Conservation (phyloP, 30 jellyfish, hydroid and myxozoan genomes). For the Morbakka virulenta region DNA sequence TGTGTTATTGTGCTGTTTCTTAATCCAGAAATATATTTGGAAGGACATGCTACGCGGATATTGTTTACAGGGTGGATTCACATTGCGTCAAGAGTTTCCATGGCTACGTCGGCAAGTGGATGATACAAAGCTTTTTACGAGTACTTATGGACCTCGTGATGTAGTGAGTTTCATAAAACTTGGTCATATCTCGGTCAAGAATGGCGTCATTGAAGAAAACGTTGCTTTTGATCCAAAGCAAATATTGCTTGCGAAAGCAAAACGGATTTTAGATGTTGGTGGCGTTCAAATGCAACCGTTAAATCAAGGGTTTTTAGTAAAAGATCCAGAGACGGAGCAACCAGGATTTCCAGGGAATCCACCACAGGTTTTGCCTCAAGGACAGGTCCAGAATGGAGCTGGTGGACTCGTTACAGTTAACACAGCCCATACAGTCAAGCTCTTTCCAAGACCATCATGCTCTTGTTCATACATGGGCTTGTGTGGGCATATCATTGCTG, state of each 20-base stretch:
- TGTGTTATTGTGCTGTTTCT: slow-evolving; percentile 56
- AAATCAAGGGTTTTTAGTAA: slow-evolving; percentile 53
- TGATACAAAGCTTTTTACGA: slow-evolving; percentile 48
- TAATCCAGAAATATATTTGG: slow-evolving; percentile 63
- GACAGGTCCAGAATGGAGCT: slow-evolving; percentile 33
- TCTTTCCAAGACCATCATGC: slow-evolving; percentile 77
- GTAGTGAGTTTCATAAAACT: slow-evolving; percentile 60
- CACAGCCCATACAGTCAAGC: slow-evolving; percentile 57
- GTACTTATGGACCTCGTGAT: slow-evolving; percentile 78
- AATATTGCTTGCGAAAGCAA: slow-evolving; percentile 28
- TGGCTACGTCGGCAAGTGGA: slow-evolving; percentile 35
- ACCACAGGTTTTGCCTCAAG: background rate
- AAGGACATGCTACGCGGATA: slow-evolving; percentile 58
- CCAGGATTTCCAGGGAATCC: slow-evolving; percentile 1
- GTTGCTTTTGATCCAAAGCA: slow-evolving; percentile 56
- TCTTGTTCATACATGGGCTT: slow-evolving; percentile 75
- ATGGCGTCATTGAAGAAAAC: slow-evolving; percentile 58
- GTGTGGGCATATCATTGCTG: slow-evolving; percentile 88
- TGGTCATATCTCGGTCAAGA: slow-evolving; percentile 59
- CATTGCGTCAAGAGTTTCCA: slow-evolving; percentile 52
- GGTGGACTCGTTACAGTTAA: slow-evolving; percentile 20
- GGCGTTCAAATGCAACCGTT: slow-evolving; percentile 51
- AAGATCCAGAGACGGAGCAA: slow-evolving; percentile 38
- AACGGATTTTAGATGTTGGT: slow-evolving; percentile 50
- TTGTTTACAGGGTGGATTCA: slow-evolving; percentile 63